Base-by-base conservation (phyloP, 2,113 vertebrate species). In the Triplophysa rosa region DNA sequence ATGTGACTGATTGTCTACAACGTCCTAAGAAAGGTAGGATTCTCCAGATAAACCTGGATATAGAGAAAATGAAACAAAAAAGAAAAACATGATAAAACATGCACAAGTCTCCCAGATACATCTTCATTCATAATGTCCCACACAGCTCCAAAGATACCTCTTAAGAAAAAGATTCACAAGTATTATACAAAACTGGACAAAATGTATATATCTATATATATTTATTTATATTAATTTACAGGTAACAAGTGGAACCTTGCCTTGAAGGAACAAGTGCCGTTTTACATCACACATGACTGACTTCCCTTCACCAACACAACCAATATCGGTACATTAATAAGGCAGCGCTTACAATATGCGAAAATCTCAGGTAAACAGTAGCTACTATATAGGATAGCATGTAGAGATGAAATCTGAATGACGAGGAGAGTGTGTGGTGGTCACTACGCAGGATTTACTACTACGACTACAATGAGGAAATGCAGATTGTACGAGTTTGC, bases 191-290 rank as follows among this genome's bases (percentile, higher is more conserved):
- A 92, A 92, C 82, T 83, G 90, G 90, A 93, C 90, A 92, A 89
- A 90, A 90, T 92, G 88, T 77, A 71, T 71, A 82, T 67, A 84
- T 64, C 74, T 76, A 17, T 80, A 84, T 82, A 91, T 82, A 86
- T 86, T 85, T 92, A 92, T 93, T 91, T 93, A 93, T 93, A 93
- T 93, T 92, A 91, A 92, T 90, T 93, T 89, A 91, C 91, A 93
- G 85, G 88, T 91, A 90, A 89, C 89, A 91, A 92, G 92, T 91
- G 92, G 92, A 93, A 91, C 92, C 92, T 92, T 87, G 86, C 87
- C 90, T 87, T 64, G 83, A 89, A 84, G 86, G 87, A 86, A 76
- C 78, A 85, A 87, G 87, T 56, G 63, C 86, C 63, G 78, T 8
- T 11, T 80, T 83, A 88, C 80, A 83, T 37, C 77, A 65, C 78